phyloP scores from a whole-genome alignment of 2,888 invertebrate species.

The Drosophila mettleri region DNA sequence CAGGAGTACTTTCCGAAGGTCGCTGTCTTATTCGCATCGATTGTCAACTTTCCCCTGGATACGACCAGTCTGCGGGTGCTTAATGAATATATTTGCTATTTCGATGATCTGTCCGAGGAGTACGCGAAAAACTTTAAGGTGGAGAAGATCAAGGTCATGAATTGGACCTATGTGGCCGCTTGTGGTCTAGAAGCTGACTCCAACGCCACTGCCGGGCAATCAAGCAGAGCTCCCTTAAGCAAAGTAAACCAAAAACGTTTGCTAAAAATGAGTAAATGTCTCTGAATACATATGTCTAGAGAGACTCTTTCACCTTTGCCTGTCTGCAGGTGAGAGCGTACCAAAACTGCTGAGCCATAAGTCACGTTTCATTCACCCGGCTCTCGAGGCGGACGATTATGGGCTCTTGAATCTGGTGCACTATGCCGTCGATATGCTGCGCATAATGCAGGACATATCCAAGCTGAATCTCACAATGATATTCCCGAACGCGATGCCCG shows the following conservation, averaged over 20 bases:
- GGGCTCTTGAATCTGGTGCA: conserved; percentile 87
- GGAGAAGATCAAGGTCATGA: conserved; percentile 98
- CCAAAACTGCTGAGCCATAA: neutral
- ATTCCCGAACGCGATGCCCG: conserved; percentile 22
- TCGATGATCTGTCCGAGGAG: conserved; percentile 91
- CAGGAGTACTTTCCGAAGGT: conserved; percentile 94
- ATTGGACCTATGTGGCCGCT: conserved; percentile 98
- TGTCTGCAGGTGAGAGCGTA: neutral
- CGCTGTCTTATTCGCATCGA: conserved; percentile 97
- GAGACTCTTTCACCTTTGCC: neutral
- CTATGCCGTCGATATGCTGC: conserved; percentile 91
- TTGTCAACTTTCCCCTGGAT: conserved; percentile 91
- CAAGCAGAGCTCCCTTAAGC: too few relatives aligned
- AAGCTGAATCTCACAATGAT: conserved; percentile 15
- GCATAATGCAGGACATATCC: conserved; percentile 85
- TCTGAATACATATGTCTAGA: neutral
- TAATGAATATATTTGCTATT: conserved; percentile 96
- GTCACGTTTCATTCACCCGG: conserved; percentile 1
- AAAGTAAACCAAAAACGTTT: too few relatives aligned
- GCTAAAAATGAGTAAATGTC: neutral
- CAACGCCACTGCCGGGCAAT: too few relatives aligned
- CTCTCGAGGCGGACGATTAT: conserved; percentile 21
- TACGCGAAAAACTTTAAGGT: conserved; percentile 88
- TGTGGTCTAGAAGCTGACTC: conserved; percentile 90
- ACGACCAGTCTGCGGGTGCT: conserved; percentile 89